phyloP scores from a whole-genome alignment of 2,888 invertebrate genomes.

The Monochamus alternatus region DNA sequence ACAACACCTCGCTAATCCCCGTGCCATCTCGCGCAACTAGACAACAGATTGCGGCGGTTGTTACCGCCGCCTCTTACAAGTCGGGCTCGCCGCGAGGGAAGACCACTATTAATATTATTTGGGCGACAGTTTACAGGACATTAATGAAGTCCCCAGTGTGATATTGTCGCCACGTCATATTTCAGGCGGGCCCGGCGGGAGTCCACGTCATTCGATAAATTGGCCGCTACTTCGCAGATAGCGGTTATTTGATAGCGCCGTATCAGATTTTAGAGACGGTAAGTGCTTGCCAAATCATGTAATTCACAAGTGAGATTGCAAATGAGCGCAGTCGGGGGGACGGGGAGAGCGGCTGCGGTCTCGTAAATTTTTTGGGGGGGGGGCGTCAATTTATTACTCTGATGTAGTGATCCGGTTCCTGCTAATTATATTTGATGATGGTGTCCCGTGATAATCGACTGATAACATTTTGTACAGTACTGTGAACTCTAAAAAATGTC shows the following conservation, averaged over 20 bases:
- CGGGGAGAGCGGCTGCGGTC: neutral
- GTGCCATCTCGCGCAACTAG: constrained; percentile 41
- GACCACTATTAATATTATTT: constrained; percentile 72
- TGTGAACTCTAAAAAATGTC: neutral
- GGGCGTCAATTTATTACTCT: constrained; percentile 31
- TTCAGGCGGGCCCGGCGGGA: constrained; percentile 64
- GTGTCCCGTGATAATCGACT: no score
- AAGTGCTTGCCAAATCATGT: constrained; percentile 48
- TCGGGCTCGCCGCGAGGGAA: constrained; percentile 58
- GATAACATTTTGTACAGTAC: neutral
- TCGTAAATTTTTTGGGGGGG: no score
- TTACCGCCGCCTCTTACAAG: constrained; percentile 41
- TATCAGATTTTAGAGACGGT: constrained; percentile 55
- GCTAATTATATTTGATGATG: constrained; percentile 40
- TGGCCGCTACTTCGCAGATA: constrained; percentile 60
- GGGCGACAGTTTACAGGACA: constrained; percentile 71
- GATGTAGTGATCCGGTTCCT: constrained; percentile 13
- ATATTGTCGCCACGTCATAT: constrained; percentile 71
- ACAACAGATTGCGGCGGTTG: constrained; percentile 52
- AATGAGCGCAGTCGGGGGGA: constrained; percentile 17
- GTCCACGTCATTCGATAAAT: constrained; percentile 67
- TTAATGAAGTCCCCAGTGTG: constrained; percentile 72
- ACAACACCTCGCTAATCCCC: constrained; percentile 45
- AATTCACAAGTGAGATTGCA: constrained; percentile 36
- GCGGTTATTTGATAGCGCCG: constrained; percentile 58